These are phyloP conservation scores for Mustela erminea DNA, from an alignment of 2,797 vertebrate species.

Conservation along the genomic window DNA sequence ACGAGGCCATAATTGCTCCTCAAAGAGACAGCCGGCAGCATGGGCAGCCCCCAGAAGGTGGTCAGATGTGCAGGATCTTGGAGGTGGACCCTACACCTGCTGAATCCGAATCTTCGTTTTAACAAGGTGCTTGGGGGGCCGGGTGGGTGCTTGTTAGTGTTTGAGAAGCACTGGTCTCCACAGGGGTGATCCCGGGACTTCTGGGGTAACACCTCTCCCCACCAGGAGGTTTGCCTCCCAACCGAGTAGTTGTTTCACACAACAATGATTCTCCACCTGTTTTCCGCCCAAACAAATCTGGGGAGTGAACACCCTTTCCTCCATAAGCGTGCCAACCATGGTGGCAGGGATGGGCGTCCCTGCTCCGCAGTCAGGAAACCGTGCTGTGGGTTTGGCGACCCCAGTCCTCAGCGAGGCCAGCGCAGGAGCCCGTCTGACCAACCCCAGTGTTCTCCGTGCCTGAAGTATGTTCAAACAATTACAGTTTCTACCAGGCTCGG, in stretches of 20 bases:
- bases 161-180: not conserved
- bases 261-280: not conserved
- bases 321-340: rapidly evolving
- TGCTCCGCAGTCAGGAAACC: not conserved
- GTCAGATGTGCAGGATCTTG: not conserved
- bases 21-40: not conserved
- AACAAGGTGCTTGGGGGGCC: not conserved
- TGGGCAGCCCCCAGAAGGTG: not conserved
- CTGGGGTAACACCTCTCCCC: too few relatives aligned
- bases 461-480: not conserved
- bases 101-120: not conserved
- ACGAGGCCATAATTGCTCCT: not conserved
- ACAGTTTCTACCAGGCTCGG: not conserved
- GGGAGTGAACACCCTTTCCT: not conserved
- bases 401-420: not conserved
- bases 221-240: not conserved
- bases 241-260: not conserved
- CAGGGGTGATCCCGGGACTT: not conserved
- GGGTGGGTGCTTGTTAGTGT: not conserved
- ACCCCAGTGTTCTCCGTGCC: not conserved
- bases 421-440: not conserved
- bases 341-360: not conserved
- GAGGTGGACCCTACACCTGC: not conserved
- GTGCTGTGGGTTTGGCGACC: not conserved
- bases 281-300: not conserved